phyloP scores from a whole-genome alignment of 2,797 vertebrate species.

The Florisuga fusca region DNA sequence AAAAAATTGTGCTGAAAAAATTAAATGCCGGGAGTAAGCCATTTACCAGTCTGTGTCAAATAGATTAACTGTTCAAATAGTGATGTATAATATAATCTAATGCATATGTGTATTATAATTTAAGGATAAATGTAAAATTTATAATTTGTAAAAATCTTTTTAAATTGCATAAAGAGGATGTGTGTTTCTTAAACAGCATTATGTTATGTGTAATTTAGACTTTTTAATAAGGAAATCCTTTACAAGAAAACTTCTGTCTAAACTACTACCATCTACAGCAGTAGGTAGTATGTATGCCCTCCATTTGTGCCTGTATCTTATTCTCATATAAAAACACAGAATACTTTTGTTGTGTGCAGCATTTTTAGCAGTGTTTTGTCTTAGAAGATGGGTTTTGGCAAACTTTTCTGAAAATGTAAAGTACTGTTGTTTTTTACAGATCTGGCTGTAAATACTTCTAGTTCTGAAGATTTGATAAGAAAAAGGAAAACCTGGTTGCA shows the following conservation, averaged over 20 bases:
- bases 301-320: neutral
- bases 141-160: neutral
- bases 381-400: neutral
- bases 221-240: neutral
- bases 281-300: neutral
- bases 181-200: neutral
- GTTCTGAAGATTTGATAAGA: neutral
- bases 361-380: neutral
- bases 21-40: neutral
- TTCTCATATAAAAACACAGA: neutral
- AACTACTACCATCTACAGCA: neutral
- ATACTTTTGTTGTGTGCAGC: neutral
- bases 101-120: too few species aligned
- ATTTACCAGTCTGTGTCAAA: neutral
- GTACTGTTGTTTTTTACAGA: neutral
- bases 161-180: neutral
- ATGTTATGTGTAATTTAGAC: neutral
- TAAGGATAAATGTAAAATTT: neutral
- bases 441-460: neutral
- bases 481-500: neutral
- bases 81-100: neutral
- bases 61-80: neutral
- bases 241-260: neutral
- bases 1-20: neutral
- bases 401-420: slow-evolving; percentile 55